Conservation (phyloP, 1,140 invertebrate genomes). For the Aradophagus sp. region DNA sequence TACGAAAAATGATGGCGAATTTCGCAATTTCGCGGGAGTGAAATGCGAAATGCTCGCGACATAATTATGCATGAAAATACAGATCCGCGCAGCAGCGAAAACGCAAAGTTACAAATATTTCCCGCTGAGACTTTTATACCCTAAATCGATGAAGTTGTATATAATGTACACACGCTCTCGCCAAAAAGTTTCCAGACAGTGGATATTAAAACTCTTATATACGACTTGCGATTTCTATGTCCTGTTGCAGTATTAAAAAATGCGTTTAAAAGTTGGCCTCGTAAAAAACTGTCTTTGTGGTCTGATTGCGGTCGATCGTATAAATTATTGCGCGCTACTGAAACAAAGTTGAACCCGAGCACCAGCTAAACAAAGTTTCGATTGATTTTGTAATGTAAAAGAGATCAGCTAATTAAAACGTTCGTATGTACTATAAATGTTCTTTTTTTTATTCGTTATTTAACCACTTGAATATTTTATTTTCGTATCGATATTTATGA, state of each 20-base stretch:
- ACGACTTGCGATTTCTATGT: conserved; percentile 43
- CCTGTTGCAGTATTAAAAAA: conserved; percentile 41
- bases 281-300: conserved; percentile 33
- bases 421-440: too few species aligned
- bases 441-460: too few species aligned
- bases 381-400: too few species aligned
- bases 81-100: conserved; percentile 8
- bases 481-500: too few species aligned
- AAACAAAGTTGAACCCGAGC: conserved; percentile 26
- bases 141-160: conserved; percentile 33
- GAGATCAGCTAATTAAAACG: too few species aligned
- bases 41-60: too few species aligned
- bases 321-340: conserved; percentile 12
- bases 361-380: too few species aligned
- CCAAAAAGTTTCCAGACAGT: conserved; percentile 51
- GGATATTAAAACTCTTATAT: conserved; percentile 53
- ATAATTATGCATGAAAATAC: too few species aligned
- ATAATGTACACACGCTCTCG: conserved; percentile 24
- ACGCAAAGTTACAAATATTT: conserved; percentile 35
- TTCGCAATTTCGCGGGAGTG: too few species aligned
- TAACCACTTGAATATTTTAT: too few species aligned
- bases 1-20: conserved; percentile 24
- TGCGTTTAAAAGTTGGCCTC: conserved; percentile 29
- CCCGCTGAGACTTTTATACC: conserved; percentile 16
- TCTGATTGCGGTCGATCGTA: conserved; percentile 23